Evolutionary conservation across 2,113 vertebrate genomes (phyloP).

Genomic region (Chaetops frenatus): DNA sequence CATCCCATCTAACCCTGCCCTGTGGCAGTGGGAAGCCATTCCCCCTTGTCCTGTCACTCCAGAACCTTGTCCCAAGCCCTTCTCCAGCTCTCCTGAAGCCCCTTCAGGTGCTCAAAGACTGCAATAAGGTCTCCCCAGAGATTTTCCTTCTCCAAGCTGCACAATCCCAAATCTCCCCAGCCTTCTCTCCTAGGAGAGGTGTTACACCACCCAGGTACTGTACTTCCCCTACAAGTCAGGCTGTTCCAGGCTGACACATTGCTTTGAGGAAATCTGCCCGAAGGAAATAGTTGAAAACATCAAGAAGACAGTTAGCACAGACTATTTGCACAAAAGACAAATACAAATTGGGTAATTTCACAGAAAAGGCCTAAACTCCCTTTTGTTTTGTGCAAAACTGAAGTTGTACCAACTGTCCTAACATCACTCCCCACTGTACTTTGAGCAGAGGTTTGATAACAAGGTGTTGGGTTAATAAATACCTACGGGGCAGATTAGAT

Average conservation of each 20-base stretch:
- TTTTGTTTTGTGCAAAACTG: not conserved
- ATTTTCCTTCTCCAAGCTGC: not conserved
- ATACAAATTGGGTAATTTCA: not conserved
- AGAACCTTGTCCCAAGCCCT: not conserved
- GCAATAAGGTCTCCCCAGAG: not conserved
- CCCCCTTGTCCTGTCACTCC: not conserved
- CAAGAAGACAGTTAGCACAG: not conserved
- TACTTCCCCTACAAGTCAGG: rapidly evolving
- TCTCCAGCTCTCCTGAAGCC: not conserved
- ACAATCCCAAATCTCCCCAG: not conserved
- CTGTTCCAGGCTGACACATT: not conserved
- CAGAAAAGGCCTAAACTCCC: not conserved
- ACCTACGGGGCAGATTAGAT: not conserved
- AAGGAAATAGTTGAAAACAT: not conserved
- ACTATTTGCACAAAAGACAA: not conserved
- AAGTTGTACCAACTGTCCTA: not conserved
- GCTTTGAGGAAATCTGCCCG: not conserved
- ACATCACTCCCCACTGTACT: not conserved
- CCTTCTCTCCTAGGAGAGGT: not conserved
- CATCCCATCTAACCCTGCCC: not conserved
- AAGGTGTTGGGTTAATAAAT: conserved; percentile 9
- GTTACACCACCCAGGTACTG: not conserved
- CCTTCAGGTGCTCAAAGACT: not conserved
- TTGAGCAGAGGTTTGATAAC: not conserved
- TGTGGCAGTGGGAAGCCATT: not conserved